phyloP scores from a whole-genome alignment of 2,797 vertebrate genomes.

The Sebastes cheni region DNA sequence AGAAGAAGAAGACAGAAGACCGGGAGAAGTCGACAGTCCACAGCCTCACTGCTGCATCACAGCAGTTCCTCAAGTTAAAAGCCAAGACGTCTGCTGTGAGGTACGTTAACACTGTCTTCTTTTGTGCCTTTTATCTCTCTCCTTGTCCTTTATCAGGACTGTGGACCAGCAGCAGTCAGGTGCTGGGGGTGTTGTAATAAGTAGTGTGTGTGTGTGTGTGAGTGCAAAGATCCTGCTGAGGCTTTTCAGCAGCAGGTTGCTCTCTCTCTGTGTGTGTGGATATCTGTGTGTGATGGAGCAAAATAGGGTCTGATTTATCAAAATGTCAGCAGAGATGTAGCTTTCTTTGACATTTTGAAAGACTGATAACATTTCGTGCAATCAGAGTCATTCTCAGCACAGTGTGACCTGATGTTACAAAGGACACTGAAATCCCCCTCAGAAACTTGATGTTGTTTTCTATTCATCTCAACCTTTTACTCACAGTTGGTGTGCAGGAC shows the following conservation, averaged over 20 bases:
- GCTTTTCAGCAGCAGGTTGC: constrained; percentile 59
- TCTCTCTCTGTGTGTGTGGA: neutral
- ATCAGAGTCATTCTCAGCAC: constrained; percentile 33
- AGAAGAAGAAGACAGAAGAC: constrained; percentile 51
- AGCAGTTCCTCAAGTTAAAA: constrained; percentile 54
- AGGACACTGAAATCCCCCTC: constrained; percentile 26
- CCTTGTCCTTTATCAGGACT: constrained; percentile 17
- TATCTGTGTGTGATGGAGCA: constrained; percentile 13
- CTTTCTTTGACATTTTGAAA: constrained; percentile 67
- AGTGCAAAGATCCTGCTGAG: constrained; percentile 38
- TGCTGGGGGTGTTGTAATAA: constrained; percentile 19
- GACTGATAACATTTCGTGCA: constrained; percentile 40
- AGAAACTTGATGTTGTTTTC: constrained; percentile 29
- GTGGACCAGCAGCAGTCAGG: constrained; percentile 36
- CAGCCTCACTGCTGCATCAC: constrained; percentile 25
- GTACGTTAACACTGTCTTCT: constrained; percentile 56
- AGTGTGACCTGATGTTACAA: constrained; percentile 38
- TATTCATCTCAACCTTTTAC: neutral
- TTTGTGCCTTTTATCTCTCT: constrained; percentile 16
- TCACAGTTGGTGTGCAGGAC: neutral
- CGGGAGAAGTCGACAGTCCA: constrained; percentile 37
- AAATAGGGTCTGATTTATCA: constrained; percentile 45
- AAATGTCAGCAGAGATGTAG: constrained; percentile 62
- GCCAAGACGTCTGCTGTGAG: constrained; percentile 47
- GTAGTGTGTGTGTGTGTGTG: constrained; percentile 5